Evolutionary conservation across 2,888 invertebrate genomes (phyloP), one percentile per base, ranked within the genome.

Genomic region (Acanthosoma haemorrhoidale): DNA sequence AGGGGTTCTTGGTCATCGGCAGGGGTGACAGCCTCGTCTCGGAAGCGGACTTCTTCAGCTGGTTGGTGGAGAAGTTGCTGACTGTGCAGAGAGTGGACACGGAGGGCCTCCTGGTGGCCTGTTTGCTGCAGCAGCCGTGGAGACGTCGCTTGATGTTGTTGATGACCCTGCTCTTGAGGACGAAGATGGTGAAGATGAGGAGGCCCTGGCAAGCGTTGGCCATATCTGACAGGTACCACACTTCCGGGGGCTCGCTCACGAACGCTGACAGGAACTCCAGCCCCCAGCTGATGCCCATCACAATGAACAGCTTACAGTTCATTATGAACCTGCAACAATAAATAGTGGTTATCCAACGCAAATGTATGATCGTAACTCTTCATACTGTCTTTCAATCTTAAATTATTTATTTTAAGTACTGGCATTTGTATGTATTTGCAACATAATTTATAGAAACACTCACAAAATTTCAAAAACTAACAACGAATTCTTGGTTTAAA

Each of bases 241-340:
- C 82, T 83, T 75, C 83, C 80, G 69, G 78, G 78, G 71, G 85
- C 83, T 57, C 38, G 8, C 25, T 31, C 31, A 68, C 67, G 36
- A 60, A 74, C 1, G 85, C 84, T 4, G 89, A 87, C 11, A 86
- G 77, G 4, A 88, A 80, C 79, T 90, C 90, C 58, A 87, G 82
- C 2, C 86, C 80, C 88, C 90, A 91, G 0, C 87, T 86, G 0
- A 90, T 85, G 0, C 91, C 91, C 91, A 91, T 91, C 58, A 91
- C 89, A 72, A 90, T 81, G 81, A 90, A 90, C 1, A 91, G 80
- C 77, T 91, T 91, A 0, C 87, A 82, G 71, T 88, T 89, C 81
- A 91, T 84, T 32, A 85, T 80, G 74, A 90, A 86, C 77, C 90
- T 88, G 79, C 63, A 80, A 80, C 69, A 18, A 3, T 18, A 70